These are phyloP conservation scores for Mus minutoides DNA, from an alignment of 2,797 vertebrate genomes.

Conservation along the genomic window DNA sequence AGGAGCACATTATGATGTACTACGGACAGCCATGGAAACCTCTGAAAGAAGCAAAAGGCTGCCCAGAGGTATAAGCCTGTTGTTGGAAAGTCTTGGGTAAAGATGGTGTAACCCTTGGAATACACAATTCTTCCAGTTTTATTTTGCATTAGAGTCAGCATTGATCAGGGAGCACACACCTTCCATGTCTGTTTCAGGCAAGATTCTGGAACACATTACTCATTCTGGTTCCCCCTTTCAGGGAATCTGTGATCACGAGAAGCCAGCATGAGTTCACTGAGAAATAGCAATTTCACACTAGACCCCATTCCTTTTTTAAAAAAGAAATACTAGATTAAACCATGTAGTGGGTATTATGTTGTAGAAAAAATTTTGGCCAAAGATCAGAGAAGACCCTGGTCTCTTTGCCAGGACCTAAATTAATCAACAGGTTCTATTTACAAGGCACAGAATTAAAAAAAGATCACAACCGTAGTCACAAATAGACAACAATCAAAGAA, in stretches of 20 bases:
- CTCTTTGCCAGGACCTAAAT: slow-evolving; percentile 59
- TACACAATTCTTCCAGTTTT: not conserved
- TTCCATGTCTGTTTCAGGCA: not conserved
- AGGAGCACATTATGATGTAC: rapidly evolving
- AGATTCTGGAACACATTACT: slow-evolving; percentile 72
- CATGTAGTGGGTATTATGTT: slow-evolving; percentile 62
- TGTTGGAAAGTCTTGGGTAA: not conserved
- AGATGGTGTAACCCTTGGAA: not conserved
- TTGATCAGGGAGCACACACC: not conserved
- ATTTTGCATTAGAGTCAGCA: not conserved
- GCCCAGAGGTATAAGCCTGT: rapidly evolving
- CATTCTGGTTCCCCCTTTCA: slow-evolving; percentile 51
- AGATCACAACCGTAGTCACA: not conserved
- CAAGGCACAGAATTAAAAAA: not conserved
- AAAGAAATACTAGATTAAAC: slow-evolving; percentile 70
- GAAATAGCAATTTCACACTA: slow-evolving; percentile 79
- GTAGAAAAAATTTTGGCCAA: slow-evolving; percentile 58
- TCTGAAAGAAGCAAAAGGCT: not conserved
- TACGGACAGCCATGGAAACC: not conserved
- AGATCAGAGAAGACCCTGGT: slow-evolving; percentile 61
- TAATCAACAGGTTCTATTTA: slow-evolving; percentile 54
- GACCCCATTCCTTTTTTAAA: slow-evolving; percentile 28
- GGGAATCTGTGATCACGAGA: slow-evolving; percentile 65
- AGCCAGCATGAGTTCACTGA: slow-evolving; percentile 64
- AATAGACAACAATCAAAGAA: slow-evolving; percentile 2